A percentile compares a stretch with the other conserved stretches of the same genome.
These are phyloP conservation scores for Cecidostiba fungosa DNA, from an alignment of 2,888 invertebrate genomes.

Conservation along the genomic window DNA sequence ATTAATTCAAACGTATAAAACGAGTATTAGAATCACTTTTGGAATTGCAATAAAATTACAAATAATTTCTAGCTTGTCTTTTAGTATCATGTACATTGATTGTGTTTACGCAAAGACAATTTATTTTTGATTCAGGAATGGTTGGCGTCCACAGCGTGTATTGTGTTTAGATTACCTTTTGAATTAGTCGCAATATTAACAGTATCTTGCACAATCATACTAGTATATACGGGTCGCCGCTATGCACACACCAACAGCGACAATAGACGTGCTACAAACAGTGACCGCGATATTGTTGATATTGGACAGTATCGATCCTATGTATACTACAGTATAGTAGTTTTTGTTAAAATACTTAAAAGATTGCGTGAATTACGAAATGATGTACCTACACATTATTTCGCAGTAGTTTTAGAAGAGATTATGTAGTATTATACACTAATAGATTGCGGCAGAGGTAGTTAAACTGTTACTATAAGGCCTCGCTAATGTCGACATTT, in stretches of 20 bases:
- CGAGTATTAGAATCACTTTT: too few relatives aligned
- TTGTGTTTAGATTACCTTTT: neutral
- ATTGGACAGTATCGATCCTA: neutral
- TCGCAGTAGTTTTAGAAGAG: neutral
- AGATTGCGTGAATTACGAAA: neutral
- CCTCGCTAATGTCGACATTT: conserved; percentile 32
- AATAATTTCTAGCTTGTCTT: neutral
- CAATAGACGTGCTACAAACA: too few relatives aligned
- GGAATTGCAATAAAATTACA: neutral
- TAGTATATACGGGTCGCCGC: neutral
- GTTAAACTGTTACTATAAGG: conserved; percentile 33
- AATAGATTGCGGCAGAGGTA: conserved; percentile 6
- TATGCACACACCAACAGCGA: too few relatives aligned
- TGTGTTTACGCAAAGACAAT: too few relatives aligned
- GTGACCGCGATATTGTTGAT: neutral
- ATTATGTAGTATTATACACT: neutral
- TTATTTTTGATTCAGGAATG: too few relatives aligned
- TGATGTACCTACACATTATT: neutral
- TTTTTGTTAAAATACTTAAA: neutral
- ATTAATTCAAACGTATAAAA: too few relatives aligned
- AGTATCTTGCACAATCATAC: neutral
- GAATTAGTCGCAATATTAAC: neutral
- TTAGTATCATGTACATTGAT: too few relatives aligned
- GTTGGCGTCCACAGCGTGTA: too few relatives aligned
- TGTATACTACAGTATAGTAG: neutral